These are phyloP conservation scores for Oppia nitens DNA, from an alignment of 1,140 invertebrate species.

Conservation along the genomic window DNA sequence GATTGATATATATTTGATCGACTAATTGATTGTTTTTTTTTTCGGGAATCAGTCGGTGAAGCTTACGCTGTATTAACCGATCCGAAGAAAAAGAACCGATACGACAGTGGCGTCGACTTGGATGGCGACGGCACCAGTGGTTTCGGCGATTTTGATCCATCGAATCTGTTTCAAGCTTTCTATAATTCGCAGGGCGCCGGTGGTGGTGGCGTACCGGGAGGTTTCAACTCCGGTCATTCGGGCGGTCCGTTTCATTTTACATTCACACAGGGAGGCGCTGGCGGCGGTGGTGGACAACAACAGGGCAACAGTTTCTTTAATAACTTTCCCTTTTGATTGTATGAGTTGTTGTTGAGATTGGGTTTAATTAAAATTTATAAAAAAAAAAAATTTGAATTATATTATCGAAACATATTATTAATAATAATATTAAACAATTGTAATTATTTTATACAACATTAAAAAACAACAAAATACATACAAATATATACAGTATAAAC, in stretches of 20 bases:
- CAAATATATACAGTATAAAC: too few species aligned
- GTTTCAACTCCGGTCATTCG: background rate
- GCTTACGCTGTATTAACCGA: constrained; percentile 90
- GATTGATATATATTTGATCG: background rate
- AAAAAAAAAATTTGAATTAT: too few species aligned
- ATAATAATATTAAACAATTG: too few species aligned
- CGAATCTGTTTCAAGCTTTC: constrained; percentile 58
- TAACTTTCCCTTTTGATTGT: background rate
- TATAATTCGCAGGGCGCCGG: constrained; percentile 34
- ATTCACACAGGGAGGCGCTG: background rate
- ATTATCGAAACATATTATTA: too few species aligned
- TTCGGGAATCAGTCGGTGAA: constrained; percentile 70
- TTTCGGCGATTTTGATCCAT: constrained; percentile 47
- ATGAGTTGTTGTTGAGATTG: too few species aligned
- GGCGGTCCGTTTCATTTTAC: background rate
- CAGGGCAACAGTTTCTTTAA: too few species aligned
- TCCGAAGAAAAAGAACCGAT: constrained; percentile 70
- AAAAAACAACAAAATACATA: too few species aligned
- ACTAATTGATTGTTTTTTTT: background rate
- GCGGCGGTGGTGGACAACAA: background rate
- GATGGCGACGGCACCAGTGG: constrained; percentile 40
- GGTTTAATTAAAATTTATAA: too few species aligned
- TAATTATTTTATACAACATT: too few species aligned
- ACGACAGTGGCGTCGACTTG: constrained; percentile 80
- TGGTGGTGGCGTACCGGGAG: constrained; percentile 23